A percentile compares a stretch with the other conserved stretches of the same genome.
Conservation (phyloP, 2,797 vertebrate genomes). For the Telmatherina bonti region DNA sequence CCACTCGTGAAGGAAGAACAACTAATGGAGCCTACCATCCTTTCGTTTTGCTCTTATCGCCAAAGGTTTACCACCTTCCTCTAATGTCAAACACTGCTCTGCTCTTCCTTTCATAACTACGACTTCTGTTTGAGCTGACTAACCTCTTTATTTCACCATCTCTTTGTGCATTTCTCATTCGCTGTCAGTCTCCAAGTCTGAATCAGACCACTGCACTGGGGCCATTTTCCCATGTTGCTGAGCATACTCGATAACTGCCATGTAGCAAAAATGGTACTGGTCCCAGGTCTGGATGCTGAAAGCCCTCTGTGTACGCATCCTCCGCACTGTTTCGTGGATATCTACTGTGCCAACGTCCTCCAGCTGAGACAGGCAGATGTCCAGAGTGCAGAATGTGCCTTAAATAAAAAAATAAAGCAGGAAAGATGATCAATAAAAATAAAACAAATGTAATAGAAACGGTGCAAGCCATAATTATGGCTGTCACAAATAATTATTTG, state of each 20-base stretch:
- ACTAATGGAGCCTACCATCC: constrained; percentile 49
- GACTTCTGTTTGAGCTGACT: constrained; percentile 44
- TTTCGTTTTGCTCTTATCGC: constrained; percentile 56
- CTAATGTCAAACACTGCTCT: constrained; percentile 32
- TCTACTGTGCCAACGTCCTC: constrained; percentile 88
- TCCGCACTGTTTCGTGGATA: constrained; percentile 84
- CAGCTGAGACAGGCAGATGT: constrained; percentile 88
- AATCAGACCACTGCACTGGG: constrained; percentile 88
- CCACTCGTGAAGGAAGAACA: constrained; percentile 52
- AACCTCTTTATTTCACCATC: constrained; percentile 27
- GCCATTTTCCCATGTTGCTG: constrained; percentile 84
- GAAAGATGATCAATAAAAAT: not conserved
- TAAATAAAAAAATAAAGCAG: not conserved
- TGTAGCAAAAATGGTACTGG: constrained; percentile 91
- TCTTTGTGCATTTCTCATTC: constrained; percentile 74
- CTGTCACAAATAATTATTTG: too few relatives aligned
- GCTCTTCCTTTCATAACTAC: constrained; percentile 35
- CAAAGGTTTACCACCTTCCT: constrained; percentile 45
- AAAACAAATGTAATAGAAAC: not conserved
- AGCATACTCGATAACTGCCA: constrained; percentile 87
- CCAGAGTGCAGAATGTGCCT: constrained; percentile 91
- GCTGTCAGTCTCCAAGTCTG: constrained; percentile 88
- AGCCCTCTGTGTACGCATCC: constrained; percentile 88
- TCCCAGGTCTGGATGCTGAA: constrained; percentile 92
- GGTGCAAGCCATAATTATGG: not conserved